Base-by-base conservation (phyloP, 1,140 invertebrate genomes). In the Pogonomyrmex californicus region DNA sequence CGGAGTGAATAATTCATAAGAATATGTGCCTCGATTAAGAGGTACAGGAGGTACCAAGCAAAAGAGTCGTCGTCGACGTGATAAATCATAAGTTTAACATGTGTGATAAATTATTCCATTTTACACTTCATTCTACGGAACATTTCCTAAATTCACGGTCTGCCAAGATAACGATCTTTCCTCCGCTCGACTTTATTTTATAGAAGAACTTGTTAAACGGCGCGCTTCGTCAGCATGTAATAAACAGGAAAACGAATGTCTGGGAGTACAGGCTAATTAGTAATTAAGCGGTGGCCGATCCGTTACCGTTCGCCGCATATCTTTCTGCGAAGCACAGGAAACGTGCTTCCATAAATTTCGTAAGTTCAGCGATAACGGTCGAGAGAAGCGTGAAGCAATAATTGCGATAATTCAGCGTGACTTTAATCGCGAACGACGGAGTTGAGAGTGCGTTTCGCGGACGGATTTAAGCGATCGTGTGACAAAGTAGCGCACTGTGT, bases 381-480 rank as follows among this genome's bases (percentile, higher is more conserved):
- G 60, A 17, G 58, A 10, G 54, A 23, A 36, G 47, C n/a, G 49
- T 6, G 73, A 30, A 38, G 68, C 68, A 60, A 83, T 90, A 90
- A 90, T 90, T 47, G 62, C 85, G 81, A 90, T 90, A 90, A 90
- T 86, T 90, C 88, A 90, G 17, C 86, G 75, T 87, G 88, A 87
- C 88, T 90, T 90, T 90, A 90, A 90, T 90, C 89, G 70, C 81
- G 44, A 79, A 14, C n/a, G 30, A 30, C 33, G 51, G 60, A 54
- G 49, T 23, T 49, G 23, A 60, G 30, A 68, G 47, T n/a, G 33
- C 60, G 47, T 58, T 54, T 49, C 76, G 36, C n/a, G 71, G 89
- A 91, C 81, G 89, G 77, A 91, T 91, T 91, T 90, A 88, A 91
- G 60, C 89, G 89, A 88, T 91, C 89, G 89, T 88, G 56, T 88